Percentiles rank a stretch among this genome's conserved stretches.
phyloP scores from a whole-genome alignment of 2,113 vertebrate genomes.

The Lonchura striata region DNA sequence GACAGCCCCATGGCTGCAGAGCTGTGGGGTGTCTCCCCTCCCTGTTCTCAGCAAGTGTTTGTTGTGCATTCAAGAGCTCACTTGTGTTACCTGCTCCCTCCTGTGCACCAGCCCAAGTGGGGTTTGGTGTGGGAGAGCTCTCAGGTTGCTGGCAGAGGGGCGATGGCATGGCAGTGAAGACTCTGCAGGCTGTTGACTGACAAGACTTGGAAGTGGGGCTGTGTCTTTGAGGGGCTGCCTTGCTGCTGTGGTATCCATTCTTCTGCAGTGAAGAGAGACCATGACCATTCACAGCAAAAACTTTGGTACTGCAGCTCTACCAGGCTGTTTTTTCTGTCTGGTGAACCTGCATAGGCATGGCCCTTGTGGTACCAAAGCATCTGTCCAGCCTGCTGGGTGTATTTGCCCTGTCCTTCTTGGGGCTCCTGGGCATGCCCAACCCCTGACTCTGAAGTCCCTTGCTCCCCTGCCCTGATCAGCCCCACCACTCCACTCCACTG shows the following conservation, averaged over 20 bases:
- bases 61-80: rapidly evolving
- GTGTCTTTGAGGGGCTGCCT: background rate
- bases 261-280: background rate
- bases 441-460: rapidly evolving
- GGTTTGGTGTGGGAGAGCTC: background rate
- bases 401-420: background rate
- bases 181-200: rapidly evolving
- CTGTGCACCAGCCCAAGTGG: background rate
- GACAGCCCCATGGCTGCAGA: background rate
- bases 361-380: background rate
- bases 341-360: rapidly evolving
- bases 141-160: background rate
- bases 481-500: background rate
- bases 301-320: background rate
- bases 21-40: background rate
- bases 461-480: background rate
- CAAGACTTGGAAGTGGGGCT: background rate
- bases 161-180: rapidly evolving
- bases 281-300: rapidly evolving
- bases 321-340: background rate
- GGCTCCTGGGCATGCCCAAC: background rate
- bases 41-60: background rate
- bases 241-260: rapidly evolving
- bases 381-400: background rate
- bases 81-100: background rate